Evolutionary conservation across 2,888 invertebrate genomes (phyloP), one percentile per base, ranked within the genome.

Genomic region (Fragum sueziense): DNA sequence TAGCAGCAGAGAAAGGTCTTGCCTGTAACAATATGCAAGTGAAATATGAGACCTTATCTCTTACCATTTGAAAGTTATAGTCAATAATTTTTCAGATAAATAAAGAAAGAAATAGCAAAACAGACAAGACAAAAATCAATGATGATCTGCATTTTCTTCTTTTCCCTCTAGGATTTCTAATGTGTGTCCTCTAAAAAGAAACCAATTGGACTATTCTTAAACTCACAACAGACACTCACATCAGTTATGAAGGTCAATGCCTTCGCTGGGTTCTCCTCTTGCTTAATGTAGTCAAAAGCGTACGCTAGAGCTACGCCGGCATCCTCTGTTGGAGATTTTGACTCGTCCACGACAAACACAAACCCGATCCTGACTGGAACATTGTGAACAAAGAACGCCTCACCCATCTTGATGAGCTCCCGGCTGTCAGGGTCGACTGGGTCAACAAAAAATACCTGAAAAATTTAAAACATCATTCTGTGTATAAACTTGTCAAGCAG

Each of bases 341-440:
- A 94, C 61, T 95, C 95, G 4, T 95, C 95, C 7, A 93, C 93
- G 6, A 92, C 90, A 86, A 99, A 96, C 1, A 98, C 96, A 41
- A 99, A 91, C 1, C 99, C 99, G 51, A 99, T 95, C 80, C 94
- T 92, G 73, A 95, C 90, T 0, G 99, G 99, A 6, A 98, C 97
- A 77, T 96, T 96, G 93, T 99, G 98, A 62, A 97, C 95, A 79
- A 97, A 95, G 91, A 99, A 96, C 0, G 98, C 97, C 94, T 99
- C 97, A 0, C 97, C 96, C 86, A 98, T 94, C 91, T 97, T 96
- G 25, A 99, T 94, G 14, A 99, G 94, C 31, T 96, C 96, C 54
- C 95, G 95, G 0, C 96, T 89, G 20, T 95, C 94, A 6, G 94
- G 92, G 20, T 95, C 95, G 0, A 96, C 94, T 0, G 99, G 98